Evolutionary conservation across 1,140 invertebrate genomes (phyloP).

Genomic region (Centruroides sculpturatus): DNA sequence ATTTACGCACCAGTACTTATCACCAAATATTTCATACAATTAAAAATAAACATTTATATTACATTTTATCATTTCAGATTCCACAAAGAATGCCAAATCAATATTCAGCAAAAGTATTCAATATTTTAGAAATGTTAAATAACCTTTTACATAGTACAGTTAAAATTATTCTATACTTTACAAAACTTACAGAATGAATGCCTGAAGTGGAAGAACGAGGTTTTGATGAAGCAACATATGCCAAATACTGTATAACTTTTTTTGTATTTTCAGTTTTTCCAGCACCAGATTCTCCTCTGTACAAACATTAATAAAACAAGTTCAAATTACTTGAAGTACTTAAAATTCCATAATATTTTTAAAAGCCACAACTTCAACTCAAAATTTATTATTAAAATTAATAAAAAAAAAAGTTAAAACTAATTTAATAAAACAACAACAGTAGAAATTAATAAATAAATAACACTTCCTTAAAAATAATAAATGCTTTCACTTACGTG

Average conservation of each 20-base stretch:
- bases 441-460: no score
- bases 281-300: constrained; percentile 90
- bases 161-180: no score
- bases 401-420: no score
- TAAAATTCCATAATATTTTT: neutral
- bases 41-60: no score
- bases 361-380: neutral
- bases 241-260: constrained; percentile 99
- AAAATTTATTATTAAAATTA: no score
- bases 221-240: constrained; percentile 93
- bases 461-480: neutral
- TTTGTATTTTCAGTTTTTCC: constrained; percentile 99
- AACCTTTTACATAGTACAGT: no score
- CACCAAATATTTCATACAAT: no score
- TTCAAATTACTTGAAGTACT: neutral
- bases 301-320: constrained; percentile 4
- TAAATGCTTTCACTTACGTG: constrained; percentile 43
- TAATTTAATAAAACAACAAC: neutral
- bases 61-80: no score
- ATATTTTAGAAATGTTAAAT: no score
- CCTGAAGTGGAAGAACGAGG: constrained; percentile 39
- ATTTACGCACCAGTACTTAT: no score
- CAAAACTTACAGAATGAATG: constrained; percentile 56
- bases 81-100: no score
- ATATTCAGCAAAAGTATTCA: no score